These are phyloP conservation scores for Eupristina koningsbergeri DNA, from an alignment of 1,140 invertebrate species.

Conservation along the genomic window DNA sequence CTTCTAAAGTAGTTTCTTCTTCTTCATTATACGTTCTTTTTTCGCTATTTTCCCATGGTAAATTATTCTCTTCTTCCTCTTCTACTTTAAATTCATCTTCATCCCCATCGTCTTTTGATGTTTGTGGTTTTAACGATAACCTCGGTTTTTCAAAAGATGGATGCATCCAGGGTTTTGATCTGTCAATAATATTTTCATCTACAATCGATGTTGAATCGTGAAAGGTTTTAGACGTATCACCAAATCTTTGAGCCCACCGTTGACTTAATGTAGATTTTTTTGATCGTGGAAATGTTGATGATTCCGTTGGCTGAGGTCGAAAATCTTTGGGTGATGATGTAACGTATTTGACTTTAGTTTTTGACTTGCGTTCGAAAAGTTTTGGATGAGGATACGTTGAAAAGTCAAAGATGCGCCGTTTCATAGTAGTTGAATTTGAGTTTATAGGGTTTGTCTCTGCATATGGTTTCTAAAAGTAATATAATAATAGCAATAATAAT, in stretches of 20 bases:
- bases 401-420: slow-evolving; percentile 81
- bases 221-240: slow-evolving; percentile 50
- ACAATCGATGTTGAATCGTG: slow-evolving; percentile 29
- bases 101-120: slow-evolving; percentile 53
- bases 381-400: slow-evolving; percentile 84
- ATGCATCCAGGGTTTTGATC: slow-evolving; percentile 70
- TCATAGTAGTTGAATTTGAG: slow-evolving; percentile 64
- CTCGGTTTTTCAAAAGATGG: slow-evolving; percentile 70
- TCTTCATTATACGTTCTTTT: slow-evolving; percentile 17
- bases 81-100: slow-evolving; percentile 51
- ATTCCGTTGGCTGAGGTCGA: slow-evolving; percentile 69
- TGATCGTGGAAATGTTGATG: slow-evolving; percentile 72
- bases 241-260: slow-evolving; percentile 73
- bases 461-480: neutral
- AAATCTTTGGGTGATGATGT: slow-evolving; percentile 68
- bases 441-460: slow-evolving; percentile 52
- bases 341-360: slow-evolving; percentile 66
- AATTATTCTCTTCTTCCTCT: slow-evolving; percentile 52
- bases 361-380: slow-evolving; percentile 78
- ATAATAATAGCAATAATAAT: too few species aligned
- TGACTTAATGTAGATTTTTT: slow-evolving; percentile 66
- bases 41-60: slow-evolving; percentile 63
- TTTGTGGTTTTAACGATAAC: slow-evolving; percentile 60
- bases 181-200: slow-evolving; percentile 65
- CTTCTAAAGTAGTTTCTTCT: slow-evolving; percentile 21